phyloP scores from a whole-genome alignment of 37 sponge, comb jelly and placozoan genomes.

The Halichondria panicea region DNA sequence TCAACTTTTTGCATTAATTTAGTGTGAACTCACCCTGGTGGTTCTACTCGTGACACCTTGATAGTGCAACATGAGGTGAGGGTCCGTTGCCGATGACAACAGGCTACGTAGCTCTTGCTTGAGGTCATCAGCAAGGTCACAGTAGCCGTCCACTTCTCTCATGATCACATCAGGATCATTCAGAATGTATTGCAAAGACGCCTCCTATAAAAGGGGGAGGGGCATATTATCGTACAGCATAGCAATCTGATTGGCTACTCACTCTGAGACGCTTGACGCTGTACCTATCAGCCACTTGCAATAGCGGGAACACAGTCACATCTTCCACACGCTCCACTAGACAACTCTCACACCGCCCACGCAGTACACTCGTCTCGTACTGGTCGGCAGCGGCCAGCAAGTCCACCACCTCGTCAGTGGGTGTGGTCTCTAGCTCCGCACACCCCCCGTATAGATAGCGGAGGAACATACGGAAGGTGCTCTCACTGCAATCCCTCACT shows the following conservation, averaged over 20 bases:
- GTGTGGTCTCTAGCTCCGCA: constrained; percentile 16
- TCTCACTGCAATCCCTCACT: constrained; percentile 42
- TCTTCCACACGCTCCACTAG: constrained; percentile 47
- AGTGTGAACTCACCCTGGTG: too few relatives aligned
- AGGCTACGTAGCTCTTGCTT: constrained; percentile 35
- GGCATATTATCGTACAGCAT: too few relatives aligned
- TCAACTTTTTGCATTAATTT: too few relatives aligned
- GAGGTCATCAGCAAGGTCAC: constrained; percentile 37
- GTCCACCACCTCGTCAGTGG: constrained; percentile 41
- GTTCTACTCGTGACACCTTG: too few relatives aligned
- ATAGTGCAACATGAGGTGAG: constrained; percentile 16
- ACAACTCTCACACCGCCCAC: constrained; percentile 29
- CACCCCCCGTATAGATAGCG: constrained; percentile 50
- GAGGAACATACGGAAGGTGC: constrained; percentile 48
- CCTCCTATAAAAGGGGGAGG: constrained; percentile 22
- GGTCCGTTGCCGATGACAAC: constrained; percentile 24
- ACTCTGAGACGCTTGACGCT: constrained; percentile 36
- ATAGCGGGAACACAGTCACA: constrained; percentile 40
- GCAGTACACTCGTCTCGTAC: constrained; percentile 32
- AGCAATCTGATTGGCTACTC: not conserved
- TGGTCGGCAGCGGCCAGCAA: constrained; percentile 60
- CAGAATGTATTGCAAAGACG: constrained; percentile 45
- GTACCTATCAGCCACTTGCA: constrained; percentile 57
- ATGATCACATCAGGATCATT: constrained; percentile 38
- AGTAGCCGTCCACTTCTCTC: constrained; percentile 48